These are phyloP conservation scores for Procambarus clarkii DNA, from an alignment of 1,140 invertebrate species.

Conservation along the genomic window DNA sequence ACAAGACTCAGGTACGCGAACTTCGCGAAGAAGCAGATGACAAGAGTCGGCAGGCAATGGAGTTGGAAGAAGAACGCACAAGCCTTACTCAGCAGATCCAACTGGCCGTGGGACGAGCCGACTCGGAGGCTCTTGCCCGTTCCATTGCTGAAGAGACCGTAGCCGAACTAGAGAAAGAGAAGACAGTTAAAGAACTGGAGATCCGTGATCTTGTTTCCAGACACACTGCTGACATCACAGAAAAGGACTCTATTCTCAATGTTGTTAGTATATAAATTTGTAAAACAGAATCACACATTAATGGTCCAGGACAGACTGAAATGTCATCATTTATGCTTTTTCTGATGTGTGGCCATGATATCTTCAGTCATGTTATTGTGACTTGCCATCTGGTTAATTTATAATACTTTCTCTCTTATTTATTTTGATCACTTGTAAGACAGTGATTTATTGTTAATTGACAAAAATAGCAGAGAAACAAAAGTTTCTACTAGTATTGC, in stretches of 20 bases:
- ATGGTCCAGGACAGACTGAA: no score
- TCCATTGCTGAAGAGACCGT: constrained; percentile 96
- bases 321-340: no score
- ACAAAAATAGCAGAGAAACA: no score
- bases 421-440: no score
- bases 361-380: no score
- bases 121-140: constrained; percentile 92
- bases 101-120: constrained; percentile 86
- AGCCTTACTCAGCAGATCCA: constrained; percentile 92
- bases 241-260: constrained; percentile 86
- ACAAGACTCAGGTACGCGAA: constrained; percentile 94
- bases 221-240: constrained; percentile 88
- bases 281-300: no score
- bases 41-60: constrained; percentile 83
- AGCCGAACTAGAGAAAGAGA: constrained; percentile 96
- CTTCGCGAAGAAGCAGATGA: constrained; percentile 91
- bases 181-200: constrained; percentile 96
- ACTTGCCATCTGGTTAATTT: no score
- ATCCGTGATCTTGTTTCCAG: constrained; percentile 91
- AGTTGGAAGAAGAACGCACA: constrained; percentile 90
- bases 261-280: constrained; percentile 69
- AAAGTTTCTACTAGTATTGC: no score
- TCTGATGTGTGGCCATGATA: no score
- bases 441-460: no score
- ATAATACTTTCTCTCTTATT: no score